A percentile compares a stretch with the other conserved stretches of the same genome.
phyloP scores from a whole-genome alignment of 2,888 invertebrate species.

The Pandemis corylana region DNA sequence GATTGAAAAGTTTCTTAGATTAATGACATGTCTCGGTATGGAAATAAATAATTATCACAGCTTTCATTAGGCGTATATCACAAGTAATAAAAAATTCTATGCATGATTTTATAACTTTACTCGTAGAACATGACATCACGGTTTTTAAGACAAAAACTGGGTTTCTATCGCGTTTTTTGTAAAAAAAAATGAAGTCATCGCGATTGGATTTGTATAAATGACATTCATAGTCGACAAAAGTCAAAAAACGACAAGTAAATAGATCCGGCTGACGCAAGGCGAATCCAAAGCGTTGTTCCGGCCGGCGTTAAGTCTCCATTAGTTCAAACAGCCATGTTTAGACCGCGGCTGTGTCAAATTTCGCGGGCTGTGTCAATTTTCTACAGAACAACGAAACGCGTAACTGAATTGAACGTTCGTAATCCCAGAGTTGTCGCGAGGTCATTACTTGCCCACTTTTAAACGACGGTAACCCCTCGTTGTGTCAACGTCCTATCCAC shows the following conservation, averaged over 20 bases:
- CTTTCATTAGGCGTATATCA: slow-evolving; percentile 18
- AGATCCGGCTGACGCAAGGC: background rate
- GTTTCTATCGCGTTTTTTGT: background rate
- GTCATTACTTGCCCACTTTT: slow-evolving; percentile 15
- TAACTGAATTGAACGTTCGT: background rate
- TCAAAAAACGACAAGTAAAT: background rate
- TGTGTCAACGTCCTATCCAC: slow-evolving; percentile 29
- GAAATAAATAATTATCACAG: slow-evolving; percentile 21
- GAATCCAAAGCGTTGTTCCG: slow-evolving; percentile 10
- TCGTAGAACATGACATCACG: background rate
- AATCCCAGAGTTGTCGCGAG: slow-evolving; percentile 14
- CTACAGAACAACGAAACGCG: slow-evolving; percentile 17
- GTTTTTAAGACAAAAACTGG: background rate
- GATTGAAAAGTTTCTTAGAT: slow-evolving; percentile 29
- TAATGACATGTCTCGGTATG: slow-evolving; percentile 28
- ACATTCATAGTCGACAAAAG: background rate
- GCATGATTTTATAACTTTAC: background rate
- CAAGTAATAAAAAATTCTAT: no score
- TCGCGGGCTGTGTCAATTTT: slow-evolving; percentile 22
- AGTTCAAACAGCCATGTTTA: slow-evolving; percentile 28
- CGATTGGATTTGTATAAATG: background rate
- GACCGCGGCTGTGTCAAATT: slow-evolving; percentile 20
- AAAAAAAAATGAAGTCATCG: background rate
- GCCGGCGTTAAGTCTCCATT: background rate
- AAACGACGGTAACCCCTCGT: slow-evolving; percentile 14